Evolutionary conservation across 2,113 vertebrate genomes (phyloP).

Genomic region (Rafetus swinhoei): DNA sequence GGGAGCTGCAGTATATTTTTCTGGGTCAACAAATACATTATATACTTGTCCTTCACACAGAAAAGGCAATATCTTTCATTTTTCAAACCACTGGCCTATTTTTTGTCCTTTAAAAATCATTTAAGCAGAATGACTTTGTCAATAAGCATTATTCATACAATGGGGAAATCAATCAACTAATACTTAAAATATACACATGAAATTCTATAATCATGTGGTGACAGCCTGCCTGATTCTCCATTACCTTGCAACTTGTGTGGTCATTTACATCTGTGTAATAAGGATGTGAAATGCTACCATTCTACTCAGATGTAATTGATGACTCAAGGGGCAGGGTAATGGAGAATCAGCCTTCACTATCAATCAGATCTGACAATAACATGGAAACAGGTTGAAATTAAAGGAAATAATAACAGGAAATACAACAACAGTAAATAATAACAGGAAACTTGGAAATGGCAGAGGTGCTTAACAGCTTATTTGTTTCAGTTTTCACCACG

Average conservation of each 20-base stretch:
- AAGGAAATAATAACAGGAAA: neutral
- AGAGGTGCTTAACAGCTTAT: too few species aligned
- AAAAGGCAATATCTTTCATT: conserved; percentile 9
- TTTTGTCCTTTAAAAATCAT: conserved; percentile 13
- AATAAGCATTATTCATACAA: neutral
- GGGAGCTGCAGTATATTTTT: conserved; percentile 42
- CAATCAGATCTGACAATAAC: neutral
- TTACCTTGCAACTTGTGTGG: neutral
- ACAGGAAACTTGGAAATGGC: too few species aligned
- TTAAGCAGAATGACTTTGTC: conserved; percentile 39
- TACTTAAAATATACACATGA: neutral
- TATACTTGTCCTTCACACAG: conserved; percentile 40
- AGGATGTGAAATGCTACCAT: neutral
- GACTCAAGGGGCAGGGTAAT: neutral
- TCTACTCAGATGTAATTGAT: neutral
- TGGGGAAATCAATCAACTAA: neutral
- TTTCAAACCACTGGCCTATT: neutral
- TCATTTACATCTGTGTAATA: neutral
- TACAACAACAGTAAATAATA: too few species aligned
- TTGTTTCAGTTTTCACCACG: too few species aligned
- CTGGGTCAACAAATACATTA: conserved; percentile 30
- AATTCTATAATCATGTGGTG: neutral
- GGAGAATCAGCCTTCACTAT: neutral
- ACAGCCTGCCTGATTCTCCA: neutral
- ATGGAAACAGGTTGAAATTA: neutral